Percentiles rank a stretch among this genome's conserved stretches.
phyloP scores from a whole-genome alignment of 53 echinoderm and acorn worm genomes.

The Patiria pectinifera region DNA sequence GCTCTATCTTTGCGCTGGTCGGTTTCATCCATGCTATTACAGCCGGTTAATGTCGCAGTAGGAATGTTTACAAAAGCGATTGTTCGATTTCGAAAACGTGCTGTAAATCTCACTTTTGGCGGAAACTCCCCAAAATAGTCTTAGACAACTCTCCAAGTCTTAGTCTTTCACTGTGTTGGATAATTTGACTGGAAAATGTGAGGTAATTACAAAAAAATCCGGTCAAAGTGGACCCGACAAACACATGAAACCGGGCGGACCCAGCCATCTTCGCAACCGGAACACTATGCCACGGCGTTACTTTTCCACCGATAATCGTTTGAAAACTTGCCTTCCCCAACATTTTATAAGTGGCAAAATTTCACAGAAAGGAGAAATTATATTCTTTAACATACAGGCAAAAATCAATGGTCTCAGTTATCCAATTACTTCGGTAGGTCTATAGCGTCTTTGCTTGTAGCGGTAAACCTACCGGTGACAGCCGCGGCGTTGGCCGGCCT shows the following conservation, averaged over 20 bases:
- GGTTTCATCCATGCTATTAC: not conserved
- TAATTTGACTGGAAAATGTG: not conserved
- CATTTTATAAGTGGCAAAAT: not conserved
- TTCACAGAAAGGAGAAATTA: no score
- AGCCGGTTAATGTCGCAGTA: not conserved
- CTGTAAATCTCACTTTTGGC: constrained; percentile 1
- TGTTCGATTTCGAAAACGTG: not conserved
- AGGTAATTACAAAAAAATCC: not conserved
- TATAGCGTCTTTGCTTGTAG: no score
- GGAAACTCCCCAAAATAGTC: not conserved
- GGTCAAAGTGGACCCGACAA: not conserved
- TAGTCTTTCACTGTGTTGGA: not conserved
- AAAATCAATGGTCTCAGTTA: no score
- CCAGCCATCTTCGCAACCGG: not conserved
- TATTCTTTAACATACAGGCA: no score
- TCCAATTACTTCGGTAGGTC: no score
- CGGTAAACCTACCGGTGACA: no score
- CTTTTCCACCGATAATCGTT: not conserved
- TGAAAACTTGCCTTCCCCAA: not conserved
- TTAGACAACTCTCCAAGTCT: not conserved
- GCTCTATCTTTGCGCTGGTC: not conserved
- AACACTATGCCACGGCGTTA: not conserved
- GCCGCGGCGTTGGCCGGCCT: no score
- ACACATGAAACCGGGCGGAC: constrained; percentile 2
- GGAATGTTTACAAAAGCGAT: not conserved